Base-by-base conservation (phyloP, 2,797 vertebrate genomes). In the Neosalanx taihuensis region DNA sequence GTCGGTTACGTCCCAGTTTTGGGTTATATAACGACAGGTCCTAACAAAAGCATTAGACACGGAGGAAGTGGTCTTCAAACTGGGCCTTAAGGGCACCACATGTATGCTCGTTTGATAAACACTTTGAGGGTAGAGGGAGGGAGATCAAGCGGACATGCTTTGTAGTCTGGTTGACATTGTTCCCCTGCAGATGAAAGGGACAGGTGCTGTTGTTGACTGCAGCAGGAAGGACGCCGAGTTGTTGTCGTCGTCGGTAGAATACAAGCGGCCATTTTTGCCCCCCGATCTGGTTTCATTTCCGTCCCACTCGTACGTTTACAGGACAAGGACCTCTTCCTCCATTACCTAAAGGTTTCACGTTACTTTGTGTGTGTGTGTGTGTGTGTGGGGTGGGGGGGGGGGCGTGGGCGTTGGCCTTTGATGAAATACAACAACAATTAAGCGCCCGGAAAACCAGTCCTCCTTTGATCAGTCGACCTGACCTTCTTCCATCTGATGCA, bases 231-330 rank as follows among this genome's bases (percentile, higher is more conserved):
- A 83, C 81, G 76, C 72, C 61, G 56, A 35, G 15, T 53, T 3
- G 51, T n/a, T 5, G 23, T 26, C 23, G 23, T 1, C 23, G 23
- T 1, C 15, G 51, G 18, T 17, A n/a, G 33, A 49, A 70, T n/a
- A 51, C 65, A 5, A 33, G 78, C 71, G 69, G 72, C 70, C 82
- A 88, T 85, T 88, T 83, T 73, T 82, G 83, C 88, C 72, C 80
- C 77, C 88, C 84, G 85, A 84, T 86, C 86, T 76, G 79, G 84
- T 83, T 84, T 83, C 77, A 81, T 74, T 86, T 79, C 6, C 5
- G 73, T 87, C 84, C 89, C 87, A 93, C 84, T 80, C 85, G 84
- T 76, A 81, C 94, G 94, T 73, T 87, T 95, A 88, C 90, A 94
- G 84, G 92, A 94, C 73, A 94, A 91, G 76, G 88, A 87, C 0